A percentile compares a stretch with the other conserved stretches of the same genome.
Evolutionary conservation across 2,113 vertebrate genomes (phyloP).

Genomic region (Nothocercus nigrocapillus): DNA sequence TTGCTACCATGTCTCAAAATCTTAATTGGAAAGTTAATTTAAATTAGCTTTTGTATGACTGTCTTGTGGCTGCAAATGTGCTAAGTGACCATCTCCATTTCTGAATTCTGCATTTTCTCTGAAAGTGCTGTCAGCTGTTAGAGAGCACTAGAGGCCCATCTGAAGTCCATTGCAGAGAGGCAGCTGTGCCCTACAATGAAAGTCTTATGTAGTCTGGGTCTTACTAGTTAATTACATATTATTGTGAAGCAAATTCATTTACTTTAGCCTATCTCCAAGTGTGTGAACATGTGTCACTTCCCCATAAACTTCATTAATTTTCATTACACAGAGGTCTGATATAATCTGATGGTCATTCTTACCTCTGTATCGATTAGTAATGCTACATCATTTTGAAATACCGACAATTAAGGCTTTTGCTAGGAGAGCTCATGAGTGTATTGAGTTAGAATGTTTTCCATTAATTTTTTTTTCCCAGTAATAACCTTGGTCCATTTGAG

Average conservation of each 20-base stretch:
- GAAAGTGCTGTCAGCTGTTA: not conserved
- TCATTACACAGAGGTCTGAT: slow-evolving; percentile 25
- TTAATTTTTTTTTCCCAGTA: slow-evolving; percentile 39
- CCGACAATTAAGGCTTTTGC: not conserved
- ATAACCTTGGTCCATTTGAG: slow-evolving; percentile 45
- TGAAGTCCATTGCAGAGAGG: not conserved
- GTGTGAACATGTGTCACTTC: slow-evolving; percentile 26
- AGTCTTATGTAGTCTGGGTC: not conserved
- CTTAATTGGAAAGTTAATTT: not conserved
- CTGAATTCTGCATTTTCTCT: not conserved
- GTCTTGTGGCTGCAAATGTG: not conserved
- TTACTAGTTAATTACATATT: slow-evolving; percentile 15
- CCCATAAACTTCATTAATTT: slow-evolving; percentile 36
- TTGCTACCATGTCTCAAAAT: not conserved
- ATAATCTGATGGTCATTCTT: slow-evolving; percentile 31
- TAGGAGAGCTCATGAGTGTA: not conserved
- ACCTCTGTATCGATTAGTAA: slow-evolving; percentile 53
- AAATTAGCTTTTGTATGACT: not conserved
- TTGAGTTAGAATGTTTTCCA: slow-evolving; percentile 42
- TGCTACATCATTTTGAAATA: slow-evolving; percentile 57
- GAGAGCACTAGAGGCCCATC: not conserved
- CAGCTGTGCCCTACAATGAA: not conserved
- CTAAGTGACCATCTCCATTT: not conserved
- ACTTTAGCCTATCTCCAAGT: slow-evolving; percentile 7
- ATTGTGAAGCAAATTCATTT: slow-evolving; percentile 28